These are phyloP conservation scores for Drosophila nr. perissopoda DNA, from an alignment of 2,888 invertebrate species.

Conservation along the genomic window DNA sequence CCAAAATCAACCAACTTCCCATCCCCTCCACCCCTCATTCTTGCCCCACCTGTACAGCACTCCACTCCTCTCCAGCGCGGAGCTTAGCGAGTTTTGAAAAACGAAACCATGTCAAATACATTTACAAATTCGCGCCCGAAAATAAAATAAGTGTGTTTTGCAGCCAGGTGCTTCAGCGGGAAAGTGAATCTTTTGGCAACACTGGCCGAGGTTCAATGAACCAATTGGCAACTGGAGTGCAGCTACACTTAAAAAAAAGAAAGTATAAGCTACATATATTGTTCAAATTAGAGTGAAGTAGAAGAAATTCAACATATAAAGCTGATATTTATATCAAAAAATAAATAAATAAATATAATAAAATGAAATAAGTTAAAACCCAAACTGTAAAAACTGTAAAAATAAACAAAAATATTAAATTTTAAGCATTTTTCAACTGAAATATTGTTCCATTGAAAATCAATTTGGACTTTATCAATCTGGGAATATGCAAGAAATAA, in stretches of 20 bases:
- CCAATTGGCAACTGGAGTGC: slow-evolving; percentile 26
- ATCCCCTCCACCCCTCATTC: neutral
- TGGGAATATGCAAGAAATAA: neutral
- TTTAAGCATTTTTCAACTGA: neutral
- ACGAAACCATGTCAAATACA: slow-evolving; percentile 80
- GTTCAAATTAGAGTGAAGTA: neutral
- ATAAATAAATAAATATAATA: no score
- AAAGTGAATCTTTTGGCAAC: slow-evolving; percentile 48
- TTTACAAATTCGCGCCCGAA: slow-evolving; percentile 62
- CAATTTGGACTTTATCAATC: neutral
- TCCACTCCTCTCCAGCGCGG: neutral
- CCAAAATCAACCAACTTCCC: neutral
- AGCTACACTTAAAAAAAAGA: neutral
- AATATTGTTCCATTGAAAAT: neutral
- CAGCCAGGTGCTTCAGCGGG: slow-evolving; percentile 37
- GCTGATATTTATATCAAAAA: no score
- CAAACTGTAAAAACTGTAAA: no score
- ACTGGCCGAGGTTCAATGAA: slow-evolving; percentile 65
- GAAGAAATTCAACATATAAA: neutral
- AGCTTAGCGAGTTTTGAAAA: slow-evolving; percentile 34
- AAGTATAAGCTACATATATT: neutral
- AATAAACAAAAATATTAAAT: neutral
- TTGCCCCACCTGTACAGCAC: neutral
- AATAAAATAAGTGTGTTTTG: slow-evolving; percentile 11
- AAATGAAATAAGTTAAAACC: no score